A percentile compares a stretch with the other conserved stretches of the same genome.
Conservation (phyloP, 2,797 vertebrate genomes). For the Rhincodon typus region DNA sequence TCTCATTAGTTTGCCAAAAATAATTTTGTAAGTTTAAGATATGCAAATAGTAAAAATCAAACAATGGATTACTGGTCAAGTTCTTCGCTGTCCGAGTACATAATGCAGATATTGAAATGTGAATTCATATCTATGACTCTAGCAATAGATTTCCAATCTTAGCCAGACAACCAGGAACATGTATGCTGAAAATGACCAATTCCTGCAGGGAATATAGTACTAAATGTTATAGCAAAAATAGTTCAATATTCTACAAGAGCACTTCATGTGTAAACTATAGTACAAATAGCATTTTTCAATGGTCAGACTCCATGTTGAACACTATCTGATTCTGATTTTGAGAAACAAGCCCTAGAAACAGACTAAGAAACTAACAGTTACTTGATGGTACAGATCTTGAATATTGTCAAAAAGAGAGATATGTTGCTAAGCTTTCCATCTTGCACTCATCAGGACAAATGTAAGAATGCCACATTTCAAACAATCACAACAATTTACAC, state of each 20-base stretch:
- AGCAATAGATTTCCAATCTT: neutral
- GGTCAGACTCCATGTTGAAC: neutral
- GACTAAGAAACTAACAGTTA: neutral
- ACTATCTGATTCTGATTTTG: neutral
- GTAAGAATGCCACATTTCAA: too few species aligned
- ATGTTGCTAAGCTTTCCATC: too few species aligned
- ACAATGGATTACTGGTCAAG: neutral
- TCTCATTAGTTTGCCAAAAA: neutral
- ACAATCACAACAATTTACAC: too few species aligned
- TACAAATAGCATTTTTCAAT: neutral
- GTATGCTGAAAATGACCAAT: neutral
- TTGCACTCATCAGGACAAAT: too few species aligned
- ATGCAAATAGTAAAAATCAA: neutral
- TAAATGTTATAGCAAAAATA: neutral
- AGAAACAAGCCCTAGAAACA: neutral
- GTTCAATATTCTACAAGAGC: neutral
- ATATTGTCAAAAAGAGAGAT: too few species aligned
- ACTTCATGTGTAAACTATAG: neutral
- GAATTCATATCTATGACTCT: neutral
- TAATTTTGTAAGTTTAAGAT: neutral
- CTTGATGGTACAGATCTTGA: too few species aligned
- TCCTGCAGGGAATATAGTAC: neutral
- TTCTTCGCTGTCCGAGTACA: neutral
- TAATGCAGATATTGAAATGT: neutral
- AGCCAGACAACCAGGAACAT: neutral